These are phyloP conservation scores for Mesocentrotus franciscanus DNA, from an alignment of 53 echinoderm and acorn worm species.

Conservation along the genomic window DNA sequence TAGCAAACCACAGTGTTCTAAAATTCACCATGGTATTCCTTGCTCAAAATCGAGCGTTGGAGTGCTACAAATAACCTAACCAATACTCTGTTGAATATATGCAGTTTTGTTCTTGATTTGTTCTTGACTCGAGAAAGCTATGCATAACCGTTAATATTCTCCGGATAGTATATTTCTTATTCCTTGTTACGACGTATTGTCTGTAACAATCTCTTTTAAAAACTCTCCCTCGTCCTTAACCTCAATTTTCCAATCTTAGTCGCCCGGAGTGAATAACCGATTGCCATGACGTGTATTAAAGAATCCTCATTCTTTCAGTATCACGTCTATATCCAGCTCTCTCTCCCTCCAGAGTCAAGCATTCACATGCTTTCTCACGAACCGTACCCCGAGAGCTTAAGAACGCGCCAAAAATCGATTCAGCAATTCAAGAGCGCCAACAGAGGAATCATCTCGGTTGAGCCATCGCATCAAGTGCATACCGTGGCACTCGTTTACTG, in stretches of 20 bases:
- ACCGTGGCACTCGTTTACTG: conserved; percentile 8
- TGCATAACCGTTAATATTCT: too few relatives aligned
- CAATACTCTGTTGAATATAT: too few relatives aligned
- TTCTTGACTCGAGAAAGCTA: too few relatives aligned
- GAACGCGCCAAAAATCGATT: conserved; percentile 57
- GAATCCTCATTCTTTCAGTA: conserved; percentile 27
- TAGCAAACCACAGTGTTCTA: neutral
- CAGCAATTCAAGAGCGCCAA: conserved; percentile 59
- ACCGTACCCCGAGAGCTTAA: conserved; percentile 44
- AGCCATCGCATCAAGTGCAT: conserved; percentile 30
- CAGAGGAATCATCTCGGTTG: neutral
- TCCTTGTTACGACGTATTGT: neutral
- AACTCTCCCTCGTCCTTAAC: conserved; percentile 3
- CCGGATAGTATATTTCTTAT: too few relatives aligned
- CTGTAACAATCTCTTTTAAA: neutral
- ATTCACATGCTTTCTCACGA: conserved; percentile 39
- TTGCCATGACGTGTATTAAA: conserved; percentile 20
- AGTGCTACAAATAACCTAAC: neutral
- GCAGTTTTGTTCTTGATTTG: too few relatives aligned
- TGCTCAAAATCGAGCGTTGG: neutral
- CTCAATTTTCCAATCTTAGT: conserved; percentile 7
- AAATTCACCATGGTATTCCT: neutral
- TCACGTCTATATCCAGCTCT: conserved; percentile 38
- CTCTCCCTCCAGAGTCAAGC: conserved; percentile 15
- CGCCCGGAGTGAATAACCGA: conserved; percentile 47